Conservation (phyloP, 2,797 vertebrate genomes). For the Prionace glauca region DNA sequence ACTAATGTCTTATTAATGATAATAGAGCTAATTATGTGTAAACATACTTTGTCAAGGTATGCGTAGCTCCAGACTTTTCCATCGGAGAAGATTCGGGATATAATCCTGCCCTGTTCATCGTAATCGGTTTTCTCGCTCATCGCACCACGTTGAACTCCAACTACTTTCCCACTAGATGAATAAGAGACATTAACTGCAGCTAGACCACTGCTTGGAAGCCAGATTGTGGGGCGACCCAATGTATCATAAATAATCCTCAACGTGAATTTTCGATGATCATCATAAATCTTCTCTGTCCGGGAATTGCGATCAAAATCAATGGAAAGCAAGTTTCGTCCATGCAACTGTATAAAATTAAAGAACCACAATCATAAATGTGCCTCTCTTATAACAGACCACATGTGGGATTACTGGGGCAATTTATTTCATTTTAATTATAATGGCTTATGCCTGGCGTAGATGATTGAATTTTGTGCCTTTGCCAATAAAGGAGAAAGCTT, state of each 20-base stretch:
- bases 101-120: conserved; percentile 82
- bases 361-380: not conserved
- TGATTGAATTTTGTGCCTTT: conserved; percentile 35
- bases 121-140: conserved; percentile 95
- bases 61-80: conserved; percentile 98
- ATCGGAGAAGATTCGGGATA: conserved; percentile 87
- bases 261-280: conserved; percentile 94
- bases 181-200: conserved; percentile 95
- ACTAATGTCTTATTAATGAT: not conserved
- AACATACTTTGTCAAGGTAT: conserved; percentile 85
- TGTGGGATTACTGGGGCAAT: not conserved
- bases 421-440: conserved; percentile 37
- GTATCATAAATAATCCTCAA: conserved; percentile 94
- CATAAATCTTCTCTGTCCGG: conserved; percentile 95
- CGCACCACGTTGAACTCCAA: conserved; percentile 88
- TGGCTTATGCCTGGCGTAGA: conserved; percentile 9
- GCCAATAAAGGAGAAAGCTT: conserved; percentile 34
- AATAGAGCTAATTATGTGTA: conserved; percentile 39
- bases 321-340: conserved; percentile 89
- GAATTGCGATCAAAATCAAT: conserved; percentile 98
- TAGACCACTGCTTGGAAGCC: conserved; percentile 94
- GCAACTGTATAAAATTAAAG: conserved; percentile 65
- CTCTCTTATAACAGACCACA: not conserved
- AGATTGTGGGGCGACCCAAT: conserved; percentile 91
- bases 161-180: conserved; percentile 80